Conservation (phyloP, 2,888 invertebrate species). For the Polydrusus pterygomalis region DNA sequence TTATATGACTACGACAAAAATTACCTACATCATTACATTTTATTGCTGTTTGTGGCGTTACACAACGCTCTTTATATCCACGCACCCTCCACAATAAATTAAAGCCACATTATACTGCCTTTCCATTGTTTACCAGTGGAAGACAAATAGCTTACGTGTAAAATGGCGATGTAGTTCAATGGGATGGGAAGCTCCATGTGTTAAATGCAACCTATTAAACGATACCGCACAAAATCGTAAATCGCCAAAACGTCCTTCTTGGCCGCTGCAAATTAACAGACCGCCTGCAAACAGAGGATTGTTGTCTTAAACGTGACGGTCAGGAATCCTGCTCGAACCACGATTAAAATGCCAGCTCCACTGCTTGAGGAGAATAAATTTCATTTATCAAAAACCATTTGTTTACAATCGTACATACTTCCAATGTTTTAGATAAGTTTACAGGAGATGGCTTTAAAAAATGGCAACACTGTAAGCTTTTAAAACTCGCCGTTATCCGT, state of each 20-base stretch:
- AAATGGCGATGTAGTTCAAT: slow-evolving; percentile 6
- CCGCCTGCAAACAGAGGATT: slow-evolving; percentile 32
- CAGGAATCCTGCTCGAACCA: too few species aligned
- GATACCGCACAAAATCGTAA: slow-evolving; percentile 35
- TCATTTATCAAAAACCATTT: too few species aligned
- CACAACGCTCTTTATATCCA: background rate
- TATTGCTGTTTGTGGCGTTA: background rate
- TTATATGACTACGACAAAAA: too few species aligned
- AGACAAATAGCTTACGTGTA: slow-evolving; percentile 1
- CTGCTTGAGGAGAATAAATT: too few species aligned
- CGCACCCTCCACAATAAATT: slow-evolving; percentile 1
- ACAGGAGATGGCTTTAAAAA: too few species aligned
- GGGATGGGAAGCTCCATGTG: slow-evolving; percentile 39
- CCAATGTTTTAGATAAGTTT: too few species aligned
- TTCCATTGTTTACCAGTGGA: slow-evolving; percentile 8
- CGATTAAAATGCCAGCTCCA: too few species aligned
- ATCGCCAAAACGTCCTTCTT: slow-evolving; percentile 37
- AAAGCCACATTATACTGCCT: background rate
- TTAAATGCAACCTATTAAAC: slow-evolving; percentile 47
- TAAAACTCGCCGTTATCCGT: too few species aligned
- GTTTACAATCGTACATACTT: too few species aligned
- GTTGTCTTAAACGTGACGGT: too few species aligned
- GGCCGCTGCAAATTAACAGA: slow-evolving; percentile 46
- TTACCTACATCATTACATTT: too few species aligned
- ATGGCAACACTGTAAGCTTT: too few species aligned